Evolutionary conservation across 2,797 vertebrate species (phyloP).

Genomic region (Malurus leucopterus): DNA sequence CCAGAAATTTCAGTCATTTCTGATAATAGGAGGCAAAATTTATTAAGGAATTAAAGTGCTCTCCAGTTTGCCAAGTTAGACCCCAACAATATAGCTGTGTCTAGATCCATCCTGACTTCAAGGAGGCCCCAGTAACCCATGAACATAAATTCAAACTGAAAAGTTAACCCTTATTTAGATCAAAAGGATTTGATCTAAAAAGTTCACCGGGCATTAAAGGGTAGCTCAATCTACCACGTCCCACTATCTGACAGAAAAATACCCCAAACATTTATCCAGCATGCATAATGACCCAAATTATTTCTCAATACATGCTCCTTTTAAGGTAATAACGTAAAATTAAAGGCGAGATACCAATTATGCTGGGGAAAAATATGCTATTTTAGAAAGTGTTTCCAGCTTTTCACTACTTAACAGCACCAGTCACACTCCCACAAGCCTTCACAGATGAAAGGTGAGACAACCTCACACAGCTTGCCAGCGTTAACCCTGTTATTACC

Average conservation of each 20-base stretch:
- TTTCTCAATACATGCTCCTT: background rate
- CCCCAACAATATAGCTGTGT: background rate
- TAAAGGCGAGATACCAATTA: background rate
- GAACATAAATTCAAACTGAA: background rate
- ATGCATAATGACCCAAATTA: background rate
- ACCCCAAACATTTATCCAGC: background rate
- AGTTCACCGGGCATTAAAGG: background rate
- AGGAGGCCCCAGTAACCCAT: background rate
- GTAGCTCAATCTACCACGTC: background rate
- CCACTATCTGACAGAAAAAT: background rate
- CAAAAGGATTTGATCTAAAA: background rate
- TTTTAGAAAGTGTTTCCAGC: constrained; percentile 28
- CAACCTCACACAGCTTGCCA: constrained; percentile 15
- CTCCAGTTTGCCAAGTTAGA: background rate
- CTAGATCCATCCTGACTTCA: background rate
- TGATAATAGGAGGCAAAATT: background rate
- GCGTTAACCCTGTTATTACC: constrained; percentile 45
- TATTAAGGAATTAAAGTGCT: background rate
- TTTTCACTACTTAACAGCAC: constrained; percentile 27
- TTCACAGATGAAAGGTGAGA: constrained; percentile 46
- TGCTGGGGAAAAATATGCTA: background rate
- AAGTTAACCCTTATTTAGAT: background rate
- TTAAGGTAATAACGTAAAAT: constrained; percentile 16
- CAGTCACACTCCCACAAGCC: constrained; percentile 51
- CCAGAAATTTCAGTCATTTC: background rate